These are phyloP conservation scores for Bubo blakistoni DNA, from an alignment of 2,113 vertebrate species.

Conservation along the genomic window DNA sequence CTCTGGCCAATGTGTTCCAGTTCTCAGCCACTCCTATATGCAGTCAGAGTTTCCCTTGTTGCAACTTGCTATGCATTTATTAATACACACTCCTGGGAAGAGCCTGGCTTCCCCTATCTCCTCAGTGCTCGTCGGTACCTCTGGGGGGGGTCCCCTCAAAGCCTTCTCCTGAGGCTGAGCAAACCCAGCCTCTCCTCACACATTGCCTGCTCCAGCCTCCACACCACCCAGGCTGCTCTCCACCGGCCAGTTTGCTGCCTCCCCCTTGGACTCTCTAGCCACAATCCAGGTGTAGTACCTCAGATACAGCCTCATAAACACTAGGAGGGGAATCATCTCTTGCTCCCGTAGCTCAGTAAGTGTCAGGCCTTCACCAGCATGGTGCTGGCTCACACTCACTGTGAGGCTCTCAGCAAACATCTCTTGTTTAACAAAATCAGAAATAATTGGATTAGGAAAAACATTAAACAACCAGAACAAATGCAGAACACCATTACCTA, in stretches of 20 bases:
- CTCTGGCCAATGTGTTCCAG: not conserved
- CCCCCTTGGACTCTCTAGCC: not conserved
- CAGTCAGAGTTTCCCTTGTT: not conserved
- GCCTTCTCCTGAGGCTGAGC: not conserved
- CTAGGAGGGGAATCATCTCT: not conserved
- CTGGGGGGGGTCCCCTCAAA: not conserved
- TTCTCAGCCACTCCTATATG: not conserved
- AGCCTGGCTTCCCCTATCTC: not conserved
- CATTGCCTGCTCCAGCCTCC: too few species aligned
- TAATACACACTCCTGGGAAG: not conserved
- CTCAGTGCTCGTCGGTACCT: not conserved
- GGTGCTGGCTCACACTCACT: fast-evolving
- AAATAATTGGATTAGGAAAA: not conserved
- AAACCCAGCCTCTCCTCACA: not conserved
- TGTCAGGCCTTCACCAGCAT: not conserved
- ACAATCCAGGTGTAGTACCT: not conserved
- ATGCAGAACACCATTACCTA: not conserved
- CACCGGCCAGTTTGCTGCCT: not conserved
- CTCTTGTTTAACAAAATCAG: not conserved
- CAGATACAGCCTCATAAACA: not conserved
- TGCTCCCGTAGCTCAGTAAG: not conserved
- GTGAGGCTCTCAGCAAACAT: not conserved
- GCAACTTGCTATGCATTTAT: not conserved
- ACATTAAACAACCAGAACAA: not conserved
- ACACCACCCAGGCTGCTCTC: not conserved